phyloP scores from a whole-genome alignment of 2,113 vertebrate genomes.

The Pogona vitticeps region DNA sequence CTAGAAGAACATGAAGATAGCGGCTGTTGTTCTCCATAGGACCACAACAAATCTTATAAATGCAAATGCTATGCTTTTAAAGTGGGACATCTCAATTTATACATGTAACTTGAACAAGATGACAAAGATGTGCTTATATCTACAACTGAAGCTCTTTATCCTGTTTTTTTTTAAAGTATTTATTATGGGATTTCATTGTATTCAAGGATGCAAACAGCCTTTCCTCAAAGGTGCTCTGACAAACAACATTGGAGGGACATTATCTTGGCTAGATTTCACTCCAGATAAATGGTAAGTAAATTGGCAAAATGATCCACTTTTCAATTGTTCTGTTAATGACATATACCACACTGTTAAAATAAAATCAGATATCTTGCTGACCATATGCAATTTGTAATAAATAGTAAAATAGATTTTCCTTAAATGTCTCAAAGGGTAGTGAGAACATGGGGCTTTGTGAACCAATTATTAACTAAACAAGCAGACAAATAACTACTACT shows the following conservation, averaged over 20 bases:
- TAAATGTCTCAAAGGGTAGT: neutral
- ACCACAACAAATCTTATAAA: neutral
- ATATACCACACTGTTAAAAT: neutral
- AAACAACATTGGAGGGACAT: neutral
- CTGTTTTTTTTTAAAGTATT: neutral
- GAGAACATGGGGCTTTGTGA: neutral
- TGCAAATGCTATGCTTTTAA: neutral
- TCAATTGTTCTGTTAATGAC: neutral
- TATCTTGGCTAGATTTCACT: neutral
- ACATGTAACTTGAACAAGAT: neutral
- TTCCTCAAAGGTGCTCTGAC: neutral
- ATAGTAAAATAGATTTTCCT: neutral
- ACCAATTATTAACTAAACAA: too few species aligned
- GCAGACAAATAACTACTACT: too few species aligned
- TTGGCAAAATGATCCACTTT: neutral
- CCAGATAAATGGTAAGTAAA: neutral
- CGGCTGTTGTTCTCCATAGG: neutral
- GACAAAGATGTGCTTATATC: neutral
- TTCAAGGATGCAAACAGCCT: neutral
- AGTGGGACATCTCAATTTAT: neutral
- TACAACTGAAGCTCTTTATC: neutral
- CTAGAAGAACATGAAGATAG: neutral
- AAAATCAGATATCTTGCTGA: neutral
- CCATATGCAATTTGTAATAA: neutral
- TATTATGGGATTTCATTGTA: neutral